Base-by-base conservation (phyloP, 2,797 vertebrate species). In the Coregonus sp. region DNA sequence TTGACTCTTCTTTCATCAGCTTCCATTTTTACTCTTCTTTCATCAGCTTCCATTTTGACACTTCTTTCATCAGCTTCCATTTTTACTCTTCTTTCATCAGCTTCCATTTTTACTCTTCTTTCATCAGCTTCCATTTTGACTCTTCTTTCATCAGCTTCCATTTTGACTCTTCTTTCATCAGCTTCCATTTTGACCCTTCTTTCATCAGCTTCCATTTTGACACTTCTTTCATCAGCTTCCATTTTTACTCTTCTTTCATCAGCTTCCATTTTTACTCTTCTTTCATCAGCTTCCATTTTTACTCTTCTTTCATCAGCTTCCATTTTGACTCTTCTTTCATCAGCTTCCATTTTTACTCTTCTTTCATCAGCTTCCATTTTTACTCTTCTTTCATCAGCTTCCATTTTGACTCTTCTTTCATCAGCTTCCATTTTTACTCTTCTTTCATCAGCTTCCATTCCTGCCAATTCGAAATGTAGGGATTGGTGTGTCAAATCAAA, bases 401-500 rank as follows among this genome's bases (percentile, higher is more conserved):
- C 59, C 50, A 75, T 72, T 68, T 76, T 25, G 25, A 25, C 25
- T 73, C 54, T 25, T 70, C 40, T 76, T 76, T 47, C 37, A 20
- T 73, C 47, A 20, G 37, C 33, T 82, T 79, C 59, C 50, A 75
- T 72, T 68, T 76, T 25, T 25, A 25, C 25, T 73, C 54, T 25
- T 70, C 40, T 76, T 76, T 47, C 37, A 20, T 73, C 47, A 20
- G 37, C 33, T 82, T 79, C 59, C 50, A 75, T 72, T 68, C 74
- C 40, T 47, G 40, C 9, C 40, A 12, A 47, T 47, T 47, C 25
- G 37, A 40, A 50, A 16, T 61, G 29, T 75, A 40, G 75, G 75
- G 67, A 79, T 77, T 76, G 77, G 47, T 75, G 52, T 72, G 72
- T 80, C 15, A 74, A 80, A 67, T 80, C 70, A 72, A 69, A 77